Conservation (phyloP, 2,888 invertebrate genomes). For the Aplocera efformata region DNA sequence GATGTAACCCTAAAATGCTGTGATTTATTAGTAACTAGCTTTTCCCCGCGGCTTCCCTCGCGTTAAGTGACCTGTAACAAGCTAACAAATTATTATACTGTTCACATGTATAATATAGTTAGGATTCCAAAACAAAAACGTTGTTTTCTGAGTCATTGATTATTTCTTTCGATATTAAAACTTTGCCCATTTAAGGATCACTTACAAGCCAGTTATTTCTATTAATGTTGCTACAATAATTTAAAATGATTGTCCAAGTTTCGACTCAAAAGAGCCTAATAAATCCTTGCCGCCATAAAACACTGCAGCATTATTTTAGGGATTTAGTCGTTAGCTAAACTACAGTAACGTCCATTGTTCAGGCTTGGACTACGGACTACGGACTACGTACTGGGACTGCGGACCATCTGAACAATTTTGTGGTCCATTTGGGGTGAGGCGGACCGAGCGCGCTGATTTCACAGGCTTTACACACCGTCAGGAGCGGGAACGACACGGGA, state of each 20-base stretch:
- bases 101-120: too few species aligned
- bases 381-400: conserved; percentile 45
- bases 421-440: conserved; percentile 25
- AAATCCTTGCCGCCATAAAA: conserved; percentile 34
- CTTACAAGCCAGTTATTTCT: neutral
- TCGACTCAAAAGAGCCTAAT: neutral
- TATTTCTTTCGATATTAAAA: too few species aligned
- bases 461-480: conserved; percentile 10
- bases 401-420: conserved; percentile 45
- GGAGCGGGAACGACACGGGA: neutral
- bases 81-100: too few species aligned
- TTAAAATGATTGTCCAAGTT: neutral
- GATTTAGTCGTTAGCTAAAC: conserved; percentile 56
- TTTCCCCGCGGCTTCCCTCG: too few species aligned
- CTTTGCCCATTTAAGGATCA: too few species aligned
- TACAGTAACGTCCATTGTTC: conserved; percentile 55
- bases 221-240: neutral
- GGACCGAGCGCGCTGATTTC: conserved; percentile 14
- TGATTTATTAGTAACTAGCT: too few species aligned
- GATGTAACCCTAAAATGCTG: too few species aligned
- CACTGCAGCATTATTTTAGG: conserved; percentile 20
- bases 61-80: too few species aligned
- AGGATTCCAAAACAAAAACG: too few species aligned
- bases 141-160: too few species aligned
- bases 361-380: conserved; percentile 29